Evolutionary conservation across 37 sponge, comb jelly and placozoan species (phyloP), one percentile per base, ranked within the genome.

Genomic region (Ianthella basta): DNA sequence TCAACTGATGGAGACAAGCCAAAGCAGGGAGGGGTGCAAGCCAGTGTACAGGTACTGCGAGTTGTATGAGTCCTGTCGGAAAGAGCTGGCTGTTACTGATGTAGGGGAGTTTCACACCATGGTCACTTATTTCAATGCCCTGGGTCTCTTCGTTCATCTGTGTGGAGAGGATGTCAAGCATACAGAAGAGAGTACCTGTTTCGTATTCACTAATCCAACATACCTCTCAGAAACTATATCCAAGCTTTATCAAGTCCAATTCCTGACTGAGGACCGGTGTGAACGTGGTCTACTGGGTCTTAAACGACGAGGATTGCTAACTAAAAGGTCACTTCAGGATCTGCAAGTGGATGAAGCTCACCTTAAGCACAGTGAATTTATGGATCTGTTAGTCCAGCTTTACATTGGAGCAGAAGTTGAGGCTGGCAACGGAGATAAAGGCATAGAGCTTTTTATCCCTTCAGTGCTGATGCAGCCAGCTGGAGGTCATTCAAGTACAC

Each of bases 321-420:
- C 23, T 10, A 30, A 24, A 10, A 29, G 29, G 23, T 24, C 27
- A 10, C 23, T 64, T 10, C 23, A 10, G 27, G 66, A 64, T 10
- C 23, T 64, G 8, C 8, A 16, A 29, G 66, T 64, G 66, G 66
- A 64, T 16, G 23, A 64, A 8, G 20, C 8, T 29, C 23, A 29
- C n/a, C n/a, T n/a, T 10, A 24, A 24, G 27, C 66, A 64, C 8
- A 10, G 27, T 10, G 23, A 30, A 30, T 64, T 64, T 30, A 64
- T 64, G 66, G 66, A 64, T 16, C 66, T 64, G 12, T 30, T 64
- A 29, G 66, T 64, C 66, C 23, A 24, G 8, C 23, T 64, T 10
- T 64, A 29, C 23, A 64, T 64, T 64, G 66, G 66, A 21, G 66
- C 66, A 29, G 66, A 64, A 16, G 66, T 64, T 24, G n/a, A n/a